Evolutionary conservation across 2,888 invertebrate species (phyloP), one percentile per base, ranked within the genome.

Genomic region (Catotricha subobsoleta): DNA sequence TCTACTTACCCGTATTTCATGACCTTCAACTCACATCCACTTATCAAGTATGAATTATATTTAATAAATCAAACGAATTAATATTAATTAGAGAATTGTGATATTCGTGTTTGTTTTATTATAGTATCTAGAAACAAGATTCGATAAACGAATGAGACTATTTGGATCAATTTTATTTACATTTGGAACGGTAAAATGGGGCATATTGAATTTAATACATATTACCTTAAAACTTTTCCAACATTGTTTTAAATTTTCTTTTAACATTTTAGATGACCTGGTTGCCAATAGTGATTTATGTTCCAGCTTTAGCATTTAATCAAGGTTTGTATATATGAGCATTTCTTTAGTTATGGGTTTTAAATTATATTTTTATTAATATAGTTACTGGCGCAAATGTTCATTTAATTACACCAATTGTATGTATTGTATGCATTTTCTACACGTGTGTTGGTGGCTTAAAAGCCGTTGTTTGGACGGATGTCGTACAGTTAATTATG

Each of bases 361-460:
- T 20, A 19, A 20, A 10, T 6, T 23, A 21, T 6, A 8, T 12
- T 25, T 13, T 23, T 6, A 8, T 10, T 30, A 36, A 33, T 20
- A 27, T 59, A 76, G 82, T 82, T 3, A 81, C 83, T 4, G 82
- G 82, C 10, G 70, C 80, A 1, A 76, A 78, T 50, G 71, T 81
- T 33, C 82, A 81, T 54, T 67, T 76, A 20, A 69, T 80, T 1
- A 78, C 81, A 2, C 73, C 80, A 2, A 65, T 80, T 15, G 79
- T 81, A 3, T 80, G 81, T 47, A 54, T 74, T 13, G 76, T 83
- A 20, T 82, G 82, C 55, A 83, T 80, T 52, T 78, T 82, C 56
- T 82, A 83, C 53, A 83, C 83, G 0, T 74, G 76, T 44, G 67
- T 81, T 60, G 80, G 76, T 43, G 77, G 78, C 12, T 54, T 79